Evolutionary conservation across 2,113 vertebrate genomes (phyloP), one percentile per base, ranked within the genome.

Genomic region (Myiopsitta monachus): DNA sequence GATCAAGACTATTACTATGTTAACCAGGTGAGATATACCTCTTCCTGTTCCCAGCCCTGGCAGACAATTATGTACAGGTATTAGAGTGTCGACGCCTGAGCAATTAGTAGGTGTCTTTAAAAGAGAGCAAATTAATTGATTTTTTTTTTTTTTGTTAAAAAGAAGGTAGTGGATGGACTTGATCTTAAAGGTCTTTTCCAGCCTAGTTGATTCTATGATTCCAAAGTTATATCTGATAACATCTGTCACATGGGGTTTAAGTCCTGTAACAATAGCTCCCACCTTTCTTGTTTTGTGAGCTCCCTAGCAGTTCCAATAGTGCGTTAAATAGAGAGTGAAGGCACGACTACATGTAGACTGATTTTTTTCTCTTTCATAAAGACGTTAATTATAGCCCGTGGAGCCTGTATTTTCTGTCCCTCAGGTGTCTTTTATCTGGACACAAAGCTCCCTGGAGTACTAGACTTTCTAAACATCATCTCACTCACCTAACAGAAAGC

Each of bases 251-350:
- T 31, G 7, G 59, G 3, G 1, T 68, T 59, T 73, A 75, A 62
- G 14, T 54, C 10, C n/a, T 1, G 0, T 27, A 43, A 6, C 1
- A 3, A 38, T 6, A 63, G 4, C 8, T 70, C 23, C 15, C 2
- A 59, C 5, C 0, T 13, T 31, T 57, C 18, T 10, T 43, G 12
- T 27, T 82, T 52, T 66, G 4, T 22, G n/a, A 46, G 5, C 11
- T 83, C 8, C 27, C 18, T 8, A 33, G 62, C 18, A 64, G 11
- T 41, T 89, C 14, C 31, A 52, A 11, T 2, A 57, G 9, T 5
- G 4, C 33, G 8, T 22, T 44, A 87, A 83, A 68, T 5, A 13
- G 23, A 83, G 27, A 63, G 6, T 27, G 43, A 80, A 72, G 30
- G 38, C 41, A 77, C 74, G 14, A 27, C 6, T 15, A 14, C 10